A percentile compares a stretch with the other conserved stretches of the same genome.
phyloP scores from a whole-genome alignment of 2,797 vertebrate species.

The Poeciliopsis gracilis region DNA sequence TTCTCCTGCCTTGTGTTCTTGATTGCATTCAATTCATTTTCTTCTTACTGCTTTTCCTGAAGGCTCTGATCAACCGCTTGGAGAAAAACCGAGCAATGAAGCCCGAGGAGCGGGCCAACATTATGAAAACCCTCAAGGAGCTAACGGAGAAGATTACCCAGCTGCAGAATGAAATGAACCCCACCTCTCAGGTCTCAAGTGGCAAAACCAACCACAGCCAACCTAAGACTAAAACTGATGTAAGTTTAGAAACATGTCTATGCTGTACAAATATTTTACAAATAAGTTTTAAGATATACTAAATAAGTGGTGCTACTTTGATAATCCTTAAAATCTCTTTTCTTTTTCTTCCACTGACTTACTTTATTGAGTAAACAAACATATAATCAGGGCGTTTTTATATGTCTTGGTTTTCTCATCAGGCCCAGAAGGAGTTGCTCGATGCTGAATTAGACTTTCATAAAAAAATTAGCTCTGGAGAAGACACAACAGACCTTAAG shows the following conservation, averaged over 20 bases:
- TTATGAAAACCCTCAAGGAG: conserved; percentile 98
- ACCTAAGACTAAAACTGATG: conserved; percentile 92
- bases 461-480: conserved; percentile 93
- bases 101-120: conserved; percentile 92
- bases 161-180: conserved; percentile 93
- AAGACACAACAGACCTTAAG: conserved; percentile 95
- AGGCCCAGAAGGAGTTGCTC: conserved; percentile 96
- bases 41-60: neutral
- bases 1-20: neutral
- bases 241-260: conserved; percentile 64
- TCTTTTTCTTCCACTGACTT: neutral
- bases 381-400: neutral
- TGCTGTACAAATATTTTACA: neutral
- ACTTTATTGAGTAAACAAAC: neutral
- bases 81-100: conserved; percentile 95
- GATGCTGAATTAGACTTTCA: conserved; percentile 97
- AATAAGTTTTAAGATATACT: neutral
- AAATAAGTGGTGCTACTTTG: neutral
- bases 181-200: conserved; percentile 73
- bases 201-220: conserved; percentile 78
- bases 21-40: neutral
- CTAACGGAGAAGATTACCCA: conserved; percentile 93
- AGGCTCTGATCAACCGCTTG: conserved; percentile 95
- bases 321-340: neutral
- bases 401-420: conserved; percentile 3